Base-by-base conservation (phyloP, 2,797 vertebrate genomes). In the Thamnophis elegans region DNA sequence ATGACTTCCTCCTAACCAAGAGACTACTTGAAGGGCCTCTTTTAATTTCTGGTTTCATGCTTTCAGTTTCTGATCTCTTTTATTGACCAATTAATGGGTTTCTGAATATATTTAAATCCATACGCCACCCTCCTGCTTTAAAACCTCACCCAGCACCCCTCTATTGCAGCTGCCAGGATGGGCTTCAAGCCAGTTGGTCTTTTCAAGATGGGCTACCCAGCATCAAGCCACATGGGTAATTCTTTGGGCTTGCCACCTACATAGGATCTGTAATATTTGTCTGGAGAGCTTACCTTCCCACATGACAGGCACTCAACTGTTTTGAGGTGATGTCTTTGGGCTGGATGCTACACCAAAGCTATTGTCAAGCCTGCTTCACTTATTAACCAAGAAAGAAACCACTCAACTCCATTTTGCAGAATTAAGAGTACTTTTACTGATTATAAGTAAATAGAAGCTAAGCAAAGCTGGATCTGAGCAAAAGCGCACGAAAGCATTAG, bases 21-120 rank as follows among this genome's bases (percentile, higher is more conserved):
- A 91, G 91, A 94, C 96, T 94, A 93, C 94, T 87, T 94, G 87
- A 55, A 95, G 96, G 95, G 93, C 93, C 93, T 94, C 73, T 94
- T 92, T 93, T 60, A 91, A 92, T 47, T 90, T 90, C 59, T 89
- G 93, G 82, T 90, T 95, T 95, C 73, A 92, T 36, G 93, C 87
- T 68, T 87, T 94, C 87, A 78, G 53, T 88, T 93, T 93, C 85
- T 88, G 78, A 88, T 78, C 85, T 88, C 54, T 88, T 88, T 56
- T 93, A 62, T 88, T 36, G 58, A 89, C 60, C 32, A 54, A n/a
- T 47, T 68, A 62, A 86, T 53, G 60, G 73, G 47, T 32, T 93
- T 90, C 85, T 68, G 89, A 89, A 60, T 85, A 73, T 62, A 91
- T 82, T 89, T 90, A 85, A 90, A 56, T 60, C 55, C 22, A 5